These are phyloP conservation scores for Zosterops lateralis DNA, from an alignment of 2,113 vertebrate genomes.

Conservation along the genomic window DNA sequence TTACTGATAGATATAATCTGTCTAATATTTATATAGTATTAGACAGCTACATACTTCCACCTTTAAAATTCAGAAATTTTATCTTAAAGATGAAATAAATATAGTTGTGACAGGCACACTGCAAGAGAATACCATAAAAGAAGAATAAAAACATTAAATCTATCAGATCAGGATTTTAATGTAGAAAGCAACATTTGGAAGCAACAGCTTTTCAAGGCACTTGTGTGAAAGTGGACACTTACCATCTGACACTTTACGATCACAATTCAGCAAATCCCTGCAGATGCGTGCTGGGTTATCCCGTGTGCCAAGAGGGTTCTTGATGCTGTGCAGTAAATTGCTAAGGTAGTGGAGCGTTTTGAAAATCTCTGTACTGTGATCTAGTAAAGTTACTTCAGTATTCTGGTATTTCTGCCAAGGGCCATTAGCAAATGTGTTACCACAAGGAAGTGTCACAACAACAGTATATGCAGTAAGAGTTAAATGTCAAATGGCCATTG, in stretches of 20 bases:
- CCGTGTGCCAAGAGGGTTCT: conserved; percentile 86
- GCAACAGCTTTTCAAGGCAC: background rate
- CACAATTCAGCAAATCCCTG: conserved; percentile 91
- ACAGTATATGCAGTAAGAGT: background rate
- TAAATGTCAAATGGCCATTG: background rate
- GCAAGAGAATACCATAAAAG: background rate
- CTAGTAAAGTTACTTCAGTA: conserved; percentile 80
- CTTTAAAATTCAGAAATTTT: background rate
- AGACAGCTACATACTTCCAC: background rate
- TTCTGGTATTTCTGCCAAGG: conserved; percentile 89
- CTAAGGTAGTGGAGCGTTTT: conserved; percentile 91
- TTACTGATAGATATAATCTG: background rate
- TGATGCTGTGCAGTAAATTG: conserved; percentile 88
- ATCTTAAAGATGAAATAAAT: background rate
- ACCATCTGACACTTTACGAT: conserved; percentile 86
- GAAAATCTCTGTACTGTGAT: conserved; percentile 87
- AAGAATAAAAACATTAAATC: background rate
- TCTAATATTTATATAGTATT: background rate
- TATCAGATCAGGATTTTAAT: background rate
- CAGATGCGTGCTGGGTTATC: conserved; percentile 95
- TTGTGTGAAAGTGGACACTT: conserved; percentile 36
- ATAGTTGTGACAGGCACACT: background rate
- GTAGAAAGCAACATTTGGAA: background rate
- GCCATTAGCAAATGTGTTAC: conserved; percentile 49
- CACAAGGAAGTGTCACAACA: background rate